These are phyloP conservation scores for Simalia tracyae DNA, from an alignment of 2,797 vertebrate species.

Conservation along the genomic window DNA sequence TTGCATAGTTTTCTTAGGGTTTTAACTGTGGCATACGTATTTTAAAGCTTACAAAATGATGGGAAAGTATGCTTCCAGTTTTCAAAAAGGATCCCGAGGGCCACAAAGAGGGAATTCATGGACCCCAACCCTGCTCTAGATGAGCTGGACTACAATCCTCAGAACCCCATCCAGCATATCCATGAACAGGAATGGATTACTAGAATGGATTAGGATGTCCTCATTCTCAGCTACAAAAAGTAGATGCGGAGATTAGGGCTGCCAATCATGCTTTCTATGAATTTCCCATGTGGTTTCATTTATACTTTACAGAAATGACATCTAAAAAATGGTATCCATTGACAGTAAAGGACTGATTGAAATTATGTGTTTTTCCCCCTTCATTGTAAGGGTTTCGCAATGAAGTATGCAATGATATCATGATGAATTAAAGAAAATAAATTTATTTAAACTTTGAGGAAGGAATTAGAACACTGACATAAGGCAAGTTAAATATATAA, in stretches of 20 bases:
- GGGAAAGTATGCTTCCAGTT: neutral
- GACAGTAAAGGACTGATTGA: neutral
- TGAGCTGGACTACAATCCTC: neutral
- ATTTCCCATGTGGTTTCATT: neutral
- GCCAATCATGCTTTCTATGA: neutral
- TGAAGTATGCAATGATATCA: slow-evolving; percentile 34
- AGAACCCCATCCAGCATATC: neutral
- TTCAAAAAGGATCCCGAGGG: neutral
- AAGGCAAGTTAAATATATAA: slow-evolving; percentile 79
- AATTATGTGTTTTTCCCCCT: neutral
- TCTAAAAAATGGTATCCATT: neutral
- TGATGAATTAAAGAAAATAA: slow-evolving; percentile 78
- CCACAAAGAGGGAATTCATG: neutral
- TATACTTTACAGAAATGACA: neutral
- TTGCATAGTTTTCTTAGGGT: neutral
- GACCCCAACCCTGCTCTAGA: neutral
- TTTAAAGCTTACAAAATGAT: neutral
- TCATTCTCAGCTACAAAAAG: neutral
- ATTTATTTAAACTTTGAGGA: slow-evolving; percentile 81
- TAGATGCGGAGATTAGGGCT: neutral
- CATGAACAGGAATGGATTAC: neutral
- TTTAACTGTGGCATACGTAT: neutral
- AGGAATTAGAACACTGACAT: slow-evolving; percentile 77
- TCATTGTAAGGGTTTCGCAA: slow-evolving; percentile 20
- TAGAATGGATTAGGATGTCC: neutral